Base-by-base conservation (phyloP, 2,888 invertebrate species). In the Hypomecis punctinalis region DNA sequence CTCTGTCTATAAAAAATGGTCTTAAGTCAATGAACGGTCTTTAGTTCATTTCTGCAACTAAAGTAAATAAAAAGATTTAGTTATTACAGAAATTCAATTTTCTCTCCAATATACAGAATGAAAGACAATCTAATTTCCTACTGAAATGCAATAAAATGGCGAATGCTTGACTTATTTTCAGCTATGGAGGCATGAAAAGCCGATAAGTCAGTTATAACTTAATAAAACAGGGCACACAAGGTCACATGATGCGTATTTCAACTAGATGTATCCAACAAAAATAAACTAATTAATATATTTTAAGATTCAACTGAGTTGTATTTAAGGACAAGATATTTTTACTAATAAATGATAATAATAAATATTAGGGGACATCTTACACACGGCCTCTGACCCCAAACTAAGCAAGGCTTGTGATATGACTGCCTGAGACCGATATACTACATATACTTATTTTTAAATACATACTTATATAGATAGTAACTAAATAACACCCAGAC, bases 61-160 rank as follows among this genome's bases (percentile, higher is more conserved):
- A 23, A 52, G 23, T 7, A n/a, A 52, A 51, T 40, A 40, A 6
- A 4, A 40, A 11, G 8, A 1, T 13, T 39, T 40, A 52, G 52
- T n/a, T 23, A 52, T 33, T 52, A 7, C 13, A 40, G 46, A 56
- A 47, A 60, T 64, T 60, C 55, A 9, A 64, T 64, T 56, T 59
- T 46, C 36, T 60, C 39, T 42, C 45, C 55, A 40, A 46, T 35
- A 55, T 46, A 51, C 33, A 60, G 35, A 40, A 11, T 42, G 64
- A 49, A 42, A 54, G 45, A 51, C 43, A 60, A 60, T 56, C 35
- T 51, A 60, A 60, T 64, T 51, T 64, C 13, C 51, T 9, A 55
- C 42, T 39, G 49, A 43, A 59, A 64, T 48, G 63, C 43, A 42
- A 63, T 54, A 48, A 63, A 48, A 37, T 58, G 47, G 35, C n/a